These are phyloP conservation scores for Benitochromis conjunctus DNA, from an alignment of 2,113 vertebrate species.

Conservation along the genomic window DNA sequence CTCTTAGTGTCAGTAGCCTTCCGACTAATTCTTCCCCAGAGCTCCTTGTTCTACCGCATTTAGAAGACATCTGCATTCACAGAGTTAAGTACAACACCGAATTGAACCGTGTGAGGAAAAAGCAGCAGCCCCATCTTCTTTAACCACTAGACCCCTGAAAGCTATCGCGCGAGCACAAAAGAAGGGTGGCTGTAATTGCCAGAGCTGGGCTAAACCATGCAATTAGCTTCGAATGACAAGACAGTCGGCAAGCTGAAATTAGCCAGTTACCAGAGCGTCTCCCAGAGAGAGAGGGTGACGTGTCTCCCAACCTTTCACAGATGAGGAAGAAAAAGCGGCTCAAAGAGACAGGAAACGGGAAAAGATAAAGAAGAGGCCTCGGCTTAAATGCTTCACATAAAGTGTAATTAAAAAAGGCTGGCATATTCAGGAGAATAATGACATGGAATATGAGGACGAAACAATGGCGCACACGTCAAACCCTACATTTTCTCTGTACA, in stretches of 20 bases:
- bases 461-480: constrained; percentile 6
- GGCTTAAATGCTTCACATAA: constrained; percentile 68
- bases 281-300: constrained; percentile 22
- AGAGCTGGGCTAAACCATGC: constrained; percentile 57
- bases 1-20: neutral
- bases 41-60: constrained; percentile 2
- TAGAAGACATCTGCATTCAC: constrained; percentile 30
- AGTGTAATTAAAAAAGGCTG: constrained; percentile 82
- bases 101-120: constrained; percentile 3
- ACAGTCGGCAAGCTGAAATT: constrained; percentile 60
- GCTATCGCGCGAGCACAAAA: constrained; percentile 50
- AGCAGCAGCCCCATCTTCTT: constrained; percentile 28
- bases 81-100: constrained; percentile 19
- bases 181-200: constrained; percentile 51
- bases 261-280: constrained; percentile 37
- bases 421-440: constrained; percentile 51
- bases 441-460: constrained; percentile 14
- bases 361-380: constrained; percentile 65
- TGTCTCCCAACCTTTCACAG: constrained; percentile 60
- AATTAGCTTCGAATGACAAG: constrained; percentile 70
- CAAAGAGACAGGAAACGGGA: constrained; percentile 8
- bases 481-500: neutral
- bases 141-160: constrained; percentile 61
- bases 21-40: neutral
- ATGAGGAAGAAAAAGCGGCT: constrained; percentile 7